Evolutionary conservation across 2,797 vertebrate genomes (phyloP), one percentile per base, ranked within the genome.

Genomic region (Acanthurus leucopareius): DNA sequence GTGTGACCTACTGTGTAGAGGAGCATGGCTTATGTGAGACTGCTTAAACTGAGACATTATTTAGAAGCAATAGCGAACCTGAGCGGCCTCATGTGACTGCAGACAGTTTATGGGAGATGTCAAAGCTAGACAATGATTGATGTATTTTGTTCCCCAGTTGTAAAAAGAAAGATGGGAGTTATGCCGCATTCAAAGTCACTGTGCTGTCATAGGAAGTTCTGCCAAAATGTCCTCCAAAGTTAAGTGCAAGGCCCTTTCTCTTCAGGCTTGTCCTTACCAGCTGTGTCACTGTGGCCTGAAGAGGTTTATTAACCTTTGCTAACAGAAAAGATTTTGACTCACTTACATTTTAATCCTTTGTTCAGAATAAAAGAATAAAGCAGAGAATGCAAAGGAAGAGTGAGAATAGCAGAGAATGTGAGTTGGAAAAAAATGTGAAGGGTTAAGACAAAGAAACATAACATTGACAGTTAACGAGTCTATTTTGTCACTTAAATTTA

Each of bases 61-160:
- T 65, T 59, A 54, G 64, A 52, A 10, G 64, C 32, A 20, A 5
- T 20, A 15, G 51, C 45, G 62, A 49, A 42, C 16, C 20, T 28
- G 40, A 56, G n/a, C 38, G 45, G 20, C 49, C 48, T 77, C 25
- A 0, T 32, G 51, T 58, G 54, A 28, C 35, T 16, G 62, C 56
- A 63, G 17, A 81, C n/a, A 16, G 79, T 84, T 87, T 73, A 77
- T 79, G 49, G 40, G 63, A 64, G 71, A 60, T 66, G 61, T 78
- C 65, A 56, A 28, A 51, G 35, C 25, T 52, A 28, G 25, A 38
- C 63, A 59, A 74, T 62, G 20, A 78, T 66, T 20, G 38, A 73
- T 73, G 70, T 15, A 9, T 56, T 66, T 72, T 73, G 16, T 48
- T 51, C 35, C 65, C 10, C 42, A 59, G 59, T 53, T 69, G 67